Percentiles rank a stretch among this genome's conserved stretches.
Evolutionary conservation across 2,797 vertebrate species (phyloP).

Genomic region (Dipus sagitta): DNA sequence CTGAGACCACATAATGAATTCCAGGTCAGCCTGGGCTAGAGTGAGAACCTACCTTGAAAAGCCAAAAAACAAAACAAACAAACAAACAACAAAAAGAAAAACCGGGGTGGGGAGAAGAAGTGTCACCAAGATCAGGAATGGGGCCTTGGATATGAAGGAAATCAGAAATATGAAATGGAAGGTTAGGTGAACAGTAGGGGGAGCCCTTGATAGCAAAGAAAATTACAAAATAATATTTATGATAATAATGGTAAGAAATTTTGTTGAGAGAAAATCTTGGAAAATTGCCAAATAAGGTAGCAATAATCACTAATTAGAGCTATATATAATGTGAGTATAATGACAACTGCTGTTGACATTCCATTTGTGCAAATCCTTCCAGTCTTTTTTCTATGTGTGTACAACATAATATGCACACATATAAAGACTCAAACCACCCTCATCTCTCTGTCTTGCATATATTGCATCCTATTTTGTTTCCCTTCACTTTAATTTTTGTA

Average conservation of each 20-base stretch:
- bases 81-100: too few species aligned
- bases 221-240: slow-evolving; percentile 69
- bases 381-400: not conserved
- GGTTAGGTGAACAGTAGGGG: slow-evolving; percentile 76
- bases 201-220: slow-evolving; percentile 78
- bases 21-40: too few species aligned
- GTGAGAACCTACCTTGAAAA: not conserved
- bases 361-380: not conserved
- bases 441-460: not conserved
- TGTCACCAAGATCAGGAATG: not conserved
- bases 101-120: not conserved
- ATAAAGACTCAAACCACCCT: not conserved
- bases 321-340: not conserved
- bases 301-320: not conserved
- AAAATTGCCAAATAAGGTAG: slow-evolving; percentile 46
- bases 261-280: slow-evolving; percentile 23
- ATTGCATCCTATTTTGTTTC: not conserved
- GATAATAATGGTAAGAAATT: slow-evolving; percentile 47
- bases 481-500: slow-evolving; percentile 34
- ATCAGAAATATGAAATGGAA: not conserved
- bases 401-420: not conserved
- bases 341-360: not conserved
- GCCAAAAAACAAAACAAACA: not conserved
- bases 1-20: too few species aligned
- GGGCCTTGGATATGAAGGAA: slow-evolving; percentile 31